Evolutionary conservation across 2,888 invertebrate genomes (phyloP).

Genomic region (Protonemura montana): DNA sequence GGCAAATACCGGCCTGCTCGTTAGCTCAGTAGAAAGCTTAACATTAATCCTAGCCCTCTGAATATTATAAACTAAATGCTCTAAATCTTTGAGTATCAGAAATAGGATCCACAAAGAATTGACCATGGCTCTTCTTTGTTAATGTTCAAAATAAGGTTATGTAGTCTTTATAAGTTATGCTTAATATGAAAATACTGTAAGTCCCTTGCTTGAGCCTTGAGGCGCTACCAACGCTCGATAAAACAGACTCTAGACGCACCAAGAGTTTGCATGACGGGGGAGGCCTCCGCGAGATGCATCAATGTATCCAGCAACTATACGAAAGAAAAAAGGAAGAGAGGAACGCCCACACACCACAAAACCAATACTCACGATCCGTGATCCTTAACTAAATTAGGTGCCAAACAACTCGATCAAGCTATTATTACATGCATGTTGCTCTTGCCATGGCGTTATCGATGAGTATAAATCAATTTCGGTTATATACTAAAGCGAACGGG

Average conservation of each 20-base stretch:
- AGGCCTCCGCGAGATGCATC: background rate
- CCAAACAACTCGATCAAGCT: conserved; percentile 28
- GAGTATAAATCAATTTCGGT: conserved; percentile 7
- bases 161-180: too few species aligned
- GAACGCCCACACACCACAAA: conserved; percentile 14
- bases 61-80: too few species aligned
- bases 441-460: background rate
- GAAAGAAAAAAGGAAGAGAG: background rate
- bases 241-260: background rate
- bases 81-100: too few species aligned
- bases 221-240: too few species aligned
- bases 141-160: too few species aligned
- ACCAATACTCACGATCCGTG: conserved; percentile 30
- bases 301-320: background rate
- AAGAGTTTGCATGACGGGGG: background rate
- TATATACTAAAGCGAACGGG: background rate
- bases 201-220: too few species aligned
- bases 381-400: conserved; percentile 37
- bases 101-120: too few species aligned
- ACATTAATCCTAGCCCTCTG: too few species aligned
- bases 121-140: too few species aligned
- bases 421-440: background rate
- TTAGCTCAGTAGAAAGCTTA: too few species aligned
- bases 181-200: too few species aligned
- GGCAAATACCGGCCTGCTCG: too few species aligned